phyloP scores from a whole-genome alignment of 2,797 vertebrate genomes.

The Alfaro cultratus region DNA sequence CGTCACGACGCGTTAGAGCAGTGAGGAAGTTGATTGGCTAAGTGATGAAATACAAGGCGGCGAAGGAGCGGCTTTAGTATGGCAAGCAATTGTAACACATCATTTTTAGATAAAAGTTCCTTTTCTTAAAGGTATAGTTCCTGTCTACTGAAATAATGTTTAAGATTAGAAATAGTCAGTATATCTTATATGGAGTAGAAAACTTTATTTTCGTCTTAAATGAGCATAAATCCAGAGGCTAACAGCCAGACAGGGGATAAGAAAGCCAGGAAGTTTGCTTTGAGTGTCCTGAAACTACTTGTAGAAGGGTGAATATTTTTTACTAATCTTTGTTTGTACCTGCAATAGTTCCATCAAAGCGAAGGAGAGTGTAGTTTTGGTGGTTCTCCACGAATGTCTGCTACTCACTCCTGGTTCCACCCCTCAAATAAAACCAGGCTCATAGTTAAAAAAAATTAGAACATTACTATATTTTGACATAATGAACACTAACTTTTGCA shows the following conservation, averaged over 20 bases:
- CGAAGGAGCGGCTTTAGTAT: constrained; percentile 33
- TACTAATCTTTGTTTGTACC: background rate
- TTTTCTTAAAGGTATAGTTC: background rate
- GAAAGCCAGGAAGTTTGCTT: background rate
- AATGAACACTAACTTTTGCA: background rate
- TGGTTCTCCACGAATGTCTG: background rate
- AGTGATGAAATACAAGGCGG: background rate
- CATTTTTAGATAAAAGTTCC: background rate
- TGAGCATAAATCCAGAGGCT: background rate
- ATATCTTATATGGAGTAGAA: background rate
- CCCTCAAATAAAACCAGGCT: background rate
- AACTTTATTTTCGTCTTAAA: background rate
- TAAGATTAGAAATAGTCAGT: background rate
- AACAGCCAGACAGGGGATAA: background rate
- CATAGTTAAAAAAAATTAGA: background rate
- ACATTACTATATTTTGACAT: background rate
- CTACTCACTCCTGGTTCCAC: background rate
- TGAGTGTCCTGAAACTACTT: background rate
- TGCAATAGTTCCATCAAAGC: background rate
- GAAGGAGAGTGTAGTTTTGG: background rate
- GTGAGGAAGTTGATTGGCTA: constrained; percentile 62
- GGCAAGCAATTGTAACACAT: background rate
- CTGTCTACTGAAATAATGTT: background rate
- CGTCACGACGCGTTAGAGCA: constrained; percentile 61
- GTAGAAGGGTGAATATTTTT: background rate